phyloP scores from a whole-genome alignment of 35 echinoderm and acorn worm genomes.

The Eucidaris tribuloides region DNA sequence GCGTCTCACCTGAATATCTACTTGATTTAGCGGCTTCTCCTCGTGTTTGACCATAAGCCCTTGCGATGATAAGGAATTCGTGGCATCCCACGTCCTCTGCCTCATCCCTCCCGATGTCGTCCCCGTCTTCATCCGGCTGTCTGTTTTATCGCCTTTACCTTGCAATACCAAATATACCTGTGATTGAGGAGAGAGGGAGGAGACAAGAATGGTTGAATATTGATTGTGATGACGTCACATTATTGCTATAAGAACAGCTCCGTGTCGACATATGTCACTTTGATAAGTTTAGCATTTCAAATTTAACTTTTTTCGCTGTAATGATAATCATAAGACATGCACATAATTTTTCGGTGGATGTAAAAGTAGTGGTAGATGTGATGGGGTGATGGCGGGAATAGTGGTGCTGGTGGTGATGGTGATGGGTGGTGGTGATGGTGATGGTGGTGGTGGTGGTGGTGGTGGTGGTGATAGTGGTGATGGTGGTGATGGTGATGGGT shows the following conservation, averaged over 20 bases:
- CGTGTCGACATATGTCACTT: not conserved
- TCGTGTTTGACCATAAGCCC: slow-evolving; percentile 80
- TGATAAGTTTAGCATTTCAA: not conserved
- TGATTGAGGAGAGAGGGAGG: not conserved
- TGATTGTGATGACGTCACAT: no score
- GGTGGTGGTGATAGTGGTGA: no score
- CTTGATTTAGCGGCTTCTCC: slow-evolving; percentile 76
- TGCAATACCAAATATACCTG: slow-evolving; percentile 84
- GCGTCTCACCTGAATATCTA: slow-evolving; percentile 83
- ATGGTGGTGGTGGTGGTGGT: no score
- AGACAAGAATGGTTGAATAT: no score
- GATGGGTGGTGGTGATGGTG: no score
- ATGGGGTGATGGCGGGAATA: no score
- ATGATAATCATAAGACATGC: not conserved
- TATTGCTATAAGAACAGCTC: no score
- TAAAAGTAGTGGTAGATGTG: no score
- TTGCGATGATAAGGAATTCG: slow-evolving; percentile 75
- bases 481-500: no score
- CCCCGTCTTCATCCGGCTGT: slow-evolving; percentile 50
- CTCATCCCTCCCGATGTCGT: slow-evolving; percentile 65
- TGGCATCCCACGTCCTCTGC: slow-evolving; percentile 82
- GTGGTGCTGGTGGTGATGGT: no score
- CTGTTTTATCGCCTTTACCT: slow-evolving; percentile 90
- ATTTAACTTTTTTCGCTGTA: not conserved
- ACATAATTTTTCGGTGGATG: no score